Evolutionary conservation across 2,888 invertebrate species (phyloP), one percentile per base, ranked within the genome.

Genomic region (Anagyrus pseudococci): DNA sequence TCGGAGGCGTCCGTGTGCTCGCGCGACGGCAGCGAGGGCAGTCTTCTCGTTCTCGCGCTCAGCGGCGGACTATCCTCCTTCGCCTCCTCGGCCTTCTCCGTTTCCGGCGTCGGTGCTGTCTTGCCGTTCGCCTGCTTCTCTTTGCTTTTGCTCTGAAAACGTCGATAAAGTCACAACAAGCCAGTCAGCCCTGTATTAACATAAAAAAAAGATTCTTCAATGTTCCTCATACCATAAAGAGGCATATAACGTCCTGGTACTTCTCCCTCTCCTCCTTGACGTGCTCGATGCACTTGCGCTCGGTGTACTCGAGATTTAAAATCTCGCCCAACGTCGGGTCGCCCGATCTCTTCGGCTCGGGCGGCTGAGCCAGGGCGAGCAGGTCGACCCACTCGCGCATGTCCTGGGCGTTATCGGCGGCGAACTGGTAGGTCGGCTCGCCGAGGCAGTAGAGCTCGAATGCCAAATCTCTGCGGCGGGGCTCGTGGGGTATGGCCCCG

Each of bases 371-470:
- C n/a, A 49, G 33, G 1, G 60, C 62, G 2, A 72, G 58, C 1
- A 72, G 72, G 4, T 69, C 61, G 2, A 79, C 64, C 81, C 81
- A 81, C n/a, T 78, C 75, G 17, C 74, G 72, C 81, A 78, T 80
- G 20, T 81, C 79, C 37, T 73, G 73, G 0, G 73, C 70, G 10
- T 68, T 72, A 20, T 68, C 73, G 0, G 79, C 79, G 10, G 76
- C 68, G 25, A 81, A 80, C 72, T 79, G 67, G 7, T 74, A 67
- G 0, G 78, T 79, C 66, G 73, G 74, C 22, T 73, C 75, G 17
- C 79, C 79, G 0, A 78, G 78, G 8, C 72, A 71, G 41, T 73
- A 76, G 10, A 81, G 71, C 62, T 81, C 81, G 47, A 81, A 81
- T 0, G 78, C 74, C 13, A 73, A 71, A 49, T 78, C 78, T 49